Conservation (phyloP, 2,797 vertebrate species). For the Muscicapa striata region DNA sequence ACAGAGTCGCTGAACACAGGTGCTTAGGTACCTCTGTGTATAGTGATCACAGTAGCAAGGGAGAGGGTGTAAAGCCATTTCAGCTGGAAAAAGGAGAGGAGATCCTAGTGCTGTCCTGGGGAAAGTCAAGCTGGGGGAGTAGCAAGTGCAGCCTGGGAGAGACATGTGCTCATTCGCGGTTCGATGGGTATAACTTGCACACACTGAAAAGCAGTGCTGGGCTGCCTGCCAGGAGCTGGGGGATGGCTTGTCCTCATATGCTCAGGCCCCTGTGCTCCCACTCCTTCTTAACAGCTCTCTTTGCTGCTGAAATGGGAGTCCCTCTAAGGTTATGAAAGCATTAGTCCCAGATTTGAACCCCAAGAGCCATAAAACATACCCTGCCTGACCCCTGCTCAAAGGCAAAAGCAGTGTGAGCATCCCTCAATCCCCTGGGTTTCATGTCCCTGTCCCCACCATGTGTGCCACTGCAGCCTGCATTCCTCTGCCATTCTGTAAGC, state of each 20-base stretch:
- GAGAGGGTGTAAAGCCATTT: not conserved
- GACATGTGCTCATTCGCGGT: fast-evolving
- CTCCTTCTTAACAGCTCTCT: not conserved
- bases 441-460: not conserved
- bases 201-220: not conserved
- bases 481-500: conserved; percentile 20
- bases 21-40: not conserved
- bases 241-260: not conserved
- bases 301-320: not conserved
- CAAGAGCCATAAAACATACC: not conserved
- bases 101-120: not conserved
- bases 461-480: conserved; percentile 51
- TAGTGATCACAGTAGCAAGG: not conserved
- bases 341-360: not conserved
- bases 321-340: not conserved
- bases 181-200: not conserved
- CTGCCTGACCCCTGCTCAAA: not conserved
- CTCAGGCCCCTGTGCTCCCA: not conserved
- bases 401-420: not conserved
- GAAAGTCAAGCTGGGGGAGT: not conserved
- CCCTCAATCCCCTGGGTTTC: not conserved
- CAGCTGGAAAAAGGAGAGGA: not conserved
- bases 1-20: not conserved
- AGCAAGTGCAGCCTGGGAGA: not conserved
- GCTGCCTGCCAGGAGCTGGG: conserved; percentile 8